Conservation (phyloP, 2,888 invertebrate genomes). For the Macaria notata region DNA sequence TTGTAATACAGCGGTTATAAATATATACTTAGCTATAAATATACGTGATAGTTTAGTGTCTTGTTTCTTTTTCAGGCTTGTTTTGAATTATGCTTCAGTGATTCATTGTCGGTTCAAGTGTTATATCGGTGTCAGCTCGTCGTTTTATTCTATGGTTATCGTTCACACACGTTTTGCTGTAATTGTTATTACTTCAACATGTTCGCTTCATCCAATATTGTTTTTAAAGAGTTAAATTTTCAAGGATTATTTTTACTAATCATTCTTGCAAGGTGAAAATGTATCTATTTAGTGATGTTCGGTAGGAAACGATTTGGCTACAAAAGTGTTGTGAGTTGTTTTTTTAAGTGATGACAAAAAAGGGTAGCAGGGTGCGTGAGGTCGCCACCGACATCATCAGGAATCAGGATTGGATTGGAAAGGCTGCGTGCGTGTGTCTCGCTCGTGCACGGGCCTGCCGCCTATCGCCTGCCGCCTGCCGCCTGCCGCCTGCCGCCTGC, state of each 20-base stretch:
- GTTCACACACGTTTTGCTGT: constrained; percentile 40
- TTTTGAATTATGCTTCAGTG: constrained; percentile 47
- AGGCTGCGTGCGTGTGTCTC: constrained; percentile 44
- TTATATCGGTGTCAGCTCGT: constrained; percentile 41
- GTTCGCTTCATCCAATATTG: constrained; percentile 35
- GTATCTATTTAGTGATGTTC: no score
- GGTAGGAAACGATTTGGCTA: constrained; percentile 11
- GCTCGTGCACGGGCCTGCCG: neutral
- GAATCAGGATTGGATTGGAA: constrained; percentile 38
- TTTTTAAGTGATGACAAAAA: constrained; percentile 38
- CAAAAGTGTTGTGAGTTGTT: constrained; percentile 10
- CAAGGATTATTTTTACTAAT: neutral
- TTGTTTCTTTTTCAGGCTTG: no score
- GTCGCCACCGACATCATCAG: constrained; percentile 51
- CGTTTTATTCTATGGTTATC: constrained; percentile 41
- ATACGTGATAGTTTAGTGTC: no score
- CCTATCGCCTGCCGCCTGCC: no score
- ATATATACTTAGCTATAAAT: no score
- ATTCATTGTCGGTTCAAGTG: constrained; percentile 68
- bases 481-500: no score
- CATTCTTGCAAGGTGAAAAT: no score
- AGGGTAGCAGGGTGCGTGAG: constrained; percentile 49
- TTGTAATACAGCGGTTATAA: no score
- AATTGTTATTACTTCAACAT: constrained; percentile 45
- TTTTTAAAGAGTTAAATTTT: constrained; percentile 11